phyloP scores from a whole-genome alignment of 1,140 invertebrate species.

The Marisa cornuarietis region DNA sequence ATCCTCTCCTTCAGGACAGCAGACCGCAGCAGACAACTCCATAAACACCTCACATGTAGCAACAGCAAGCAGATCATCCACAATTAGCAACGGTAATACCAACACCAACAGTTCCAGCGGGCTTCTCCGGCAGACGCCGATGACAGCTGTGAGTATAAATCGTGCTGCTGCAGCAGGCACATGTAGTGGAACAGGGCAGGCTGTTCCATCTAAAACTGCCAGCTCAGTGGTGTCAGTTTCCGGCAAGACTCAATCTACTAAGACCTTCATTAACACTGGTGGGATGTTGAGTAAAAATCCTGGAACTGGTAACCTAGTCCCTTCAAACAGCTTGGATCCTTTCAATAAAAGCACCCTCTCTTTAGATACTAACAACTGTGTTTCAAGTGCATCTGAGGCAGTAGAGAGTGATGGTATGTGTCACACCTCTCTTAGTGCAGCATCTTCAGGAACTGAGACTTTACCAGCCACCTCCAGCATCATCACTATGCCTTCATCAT shows the following conservation, averaged over 20 bases:
- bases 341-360: not conserved
- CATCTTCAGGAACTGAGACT: not conserved
- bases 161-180: not conserved
- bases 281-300: not conserved
- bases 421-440: slow-evolving; percentile 3
- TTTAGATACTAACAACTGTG: not conserved
- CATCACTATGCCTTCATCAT: not conserved
- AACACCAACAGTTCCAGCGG: not conserved
- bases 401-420: not conserved
- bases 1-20: no score
- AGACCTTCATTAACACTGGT: not conserved
- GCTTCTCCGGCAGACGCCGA: not conserved
- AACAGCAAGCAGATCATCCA: no score
- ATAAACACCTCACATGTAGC: no score
- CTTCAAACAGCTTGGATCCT: not conserved
- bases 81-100: no score
- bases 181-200: not conserved
- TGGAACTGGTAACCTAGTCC: not conserved
- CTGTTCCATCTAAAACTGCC: no score
- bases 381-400: no score
- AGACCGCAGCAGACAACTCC: no score
- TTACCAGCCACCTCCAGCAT: not conserved
- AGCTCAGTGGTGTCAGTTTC: not conserved
- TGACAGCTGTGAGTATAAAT: not conserved
- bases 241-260: not conserved